Conservation (phyloP, 2,113 vertebrate species). For the Hepsetus odoe region DNA sequence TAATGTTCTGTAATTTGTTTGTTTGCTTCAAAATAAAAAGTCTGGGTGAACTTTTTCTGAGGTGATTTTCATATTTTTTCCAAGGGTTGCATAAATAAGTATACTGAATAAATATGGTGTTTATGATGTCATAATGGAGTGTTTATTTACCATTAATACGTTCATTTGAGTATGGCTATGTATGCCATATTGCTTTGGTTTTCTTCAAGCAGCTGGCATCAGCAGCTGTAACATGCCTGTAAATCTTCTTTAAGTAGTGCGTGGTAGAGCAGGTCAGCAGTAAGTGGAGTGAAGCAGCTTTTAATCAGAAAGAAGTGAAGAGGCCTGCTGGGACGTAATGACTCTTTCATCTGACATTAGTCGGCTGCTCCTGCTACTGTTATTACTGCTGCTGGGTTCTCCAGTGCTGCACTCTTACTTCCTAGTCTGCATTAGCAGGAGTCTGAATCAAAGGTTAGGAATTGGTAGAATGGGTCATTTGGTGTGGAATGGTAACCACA, state of each 20-base stretch:
- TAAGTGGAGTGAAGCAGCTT: conserved; percentile 10
- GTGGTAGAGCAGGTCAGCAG: not conserved
- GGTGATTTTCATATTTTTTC: no score
- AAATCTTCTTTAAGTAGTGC: conserved; percentile 1
- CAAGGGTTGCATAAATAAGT: no score
- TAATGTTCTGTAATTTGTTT: no score
- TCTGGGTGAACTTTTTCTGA: no score
- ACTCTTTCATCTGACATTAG: not conserved
- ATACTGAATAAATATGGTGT: no score
- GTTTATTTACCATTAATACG: no score
- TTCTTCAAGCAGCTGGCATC: no score
- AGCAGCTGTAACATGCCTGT: conserved; percentile 1
- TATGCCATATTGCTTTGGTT: not conserved
- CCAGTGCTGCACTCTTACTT: not conserved
- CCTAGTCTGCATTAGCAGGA: not conserved
- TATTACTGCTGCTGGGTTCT: not conserved
- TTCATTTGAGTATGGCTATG: not conserved
- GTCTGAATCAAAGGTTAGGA: not conserved
- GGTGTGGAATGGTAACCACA: not conserved
- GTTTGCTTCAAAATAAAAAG: no score
- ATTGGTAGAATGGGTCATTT: not conserved
- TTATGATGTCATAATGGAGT: no score
- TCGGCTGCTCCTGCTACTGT: not conserved
- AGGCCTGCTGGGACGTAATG: not conserved
- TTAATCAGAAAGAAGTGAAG: not conserved